Base-by-base conservation (phyloP, 2,113 vertebrate genomes). In the Aegotheles bennettii region DNA sequence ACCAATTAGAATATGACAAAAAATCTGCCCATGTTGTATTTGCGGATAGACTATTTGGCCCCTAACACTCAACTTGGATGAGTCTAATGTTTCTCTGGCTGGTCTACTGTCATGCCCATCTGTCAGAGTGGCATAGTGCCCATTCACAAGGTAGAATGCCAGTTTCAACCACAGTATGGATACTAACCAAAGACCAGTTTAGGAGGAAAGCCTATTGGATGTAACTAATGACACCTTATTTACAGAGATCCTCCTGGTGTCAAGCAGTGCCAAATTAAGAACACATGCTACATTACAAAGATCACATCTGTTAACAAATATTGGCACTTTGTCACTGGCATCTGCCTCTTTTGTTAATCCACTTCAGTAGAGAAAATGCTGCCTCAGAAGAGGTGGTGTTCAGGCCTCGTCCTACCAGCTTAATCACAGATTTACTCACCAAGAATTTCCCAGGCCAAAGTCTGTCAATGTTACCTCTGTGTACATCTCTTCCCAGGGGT, bases 121-220 rank as follows among this genome's bases (percentile, higher is more conserved):
- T 98, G 98, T 96, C 93, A 56, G 63, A 79, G 85, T 98, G 98
- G 98, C 98, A 93, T 13, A 13, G 11, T 86, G 97, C 98, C 98
- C 96, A 87, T 60, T 89, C 73, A 47, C 15, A 95, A 97, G 95
- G 95, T 97, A 91, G 64, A 53, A 29, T 81, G 97, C 90, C 97
- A 92, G 86, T 87, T 95, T 89, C 86, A 95, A 97, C 20, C 31
- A 75, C 87, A 75, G 68, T 31, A 60, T 60, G 93, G 90, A 95
- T 28, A 82, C 60, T 43, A 96, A 97, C 87, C 91, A 93, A 92
- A 92, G 93, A 89, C 60, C 95, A 85, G 77, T 95, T 95, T 87
- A 81, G 70, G 54, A 94, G 78, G 82, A 81, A 93, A 94, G 91
- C 81, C 83, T 65, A 84, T 76, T 89, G 94, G 95, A 88, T 61